These are phyloP conservation scores for Fukomys damarensis DNA, from an alignment of 2,113 vertebrate genomes.

Conservation along the genomic window DNA sequence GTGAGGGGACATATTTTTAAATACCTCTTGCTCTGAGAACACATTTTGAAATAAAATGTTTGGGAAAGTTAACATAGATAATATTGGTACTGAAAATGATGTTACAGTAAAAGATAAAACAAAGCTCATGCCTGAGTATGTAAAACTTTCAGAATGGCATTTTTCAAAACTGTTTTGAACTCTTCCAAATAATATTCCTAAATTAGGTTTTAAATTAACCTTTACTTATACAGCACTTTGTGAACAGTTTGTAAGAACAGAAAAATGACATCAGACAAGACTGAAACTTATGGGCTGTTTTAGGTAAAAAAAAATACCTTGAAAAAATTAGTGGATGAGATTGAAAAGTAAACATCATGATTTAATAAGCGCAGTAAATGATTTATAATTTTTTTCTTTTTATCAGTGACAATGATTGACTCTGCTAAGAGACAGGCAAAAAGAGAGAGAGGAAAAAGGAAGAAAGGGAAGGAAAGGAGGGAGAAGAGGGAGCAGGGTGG, in stretches of 20 bases:
- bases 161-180: slow-evolving; percentile 27
- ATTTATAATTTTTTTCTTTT: slow-evolving; percentile 51
- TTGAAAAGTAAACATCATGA: background rate
- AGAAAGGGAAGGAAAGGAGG: background rate
- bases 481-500: too few relatives aligned
- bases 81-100: background rate
- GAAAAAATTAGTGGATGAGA: background rate
- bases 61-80: background rate
- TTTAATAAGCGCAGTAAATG: slow-evolving; percentile 4
- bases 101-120: background rate
- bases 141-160: background rate
- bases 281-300: slow-evolving; percentile 44
- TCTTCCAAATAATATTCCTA: slow-evolving; percentile 22
- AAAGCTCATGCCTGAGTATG: background rate
- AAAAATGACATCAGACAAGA: slow-evolving; percentile 50
- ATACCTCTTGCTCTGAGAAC: background rate
- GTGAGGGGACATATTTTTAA: background rate
- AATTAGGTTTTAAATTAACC: slow-evolving; percentile 28
- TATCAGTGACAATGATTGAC: slow-evolving; percentile 41
- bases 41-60: slow-evolving; percentile 33
- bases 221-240: slow-evolving; percentile 26
- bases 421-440: background rate
- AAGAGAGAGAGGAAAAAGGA: background rate
- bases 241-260: slow-evolving; percentile 35
- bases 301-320: slow-evolving; percentile 45